These are phyloP conservation scores for Pseudotriccus pelzelni DNA, from an alignment of 2,797 vertebrate genomes.

Conservation along the genomic window DNA sequence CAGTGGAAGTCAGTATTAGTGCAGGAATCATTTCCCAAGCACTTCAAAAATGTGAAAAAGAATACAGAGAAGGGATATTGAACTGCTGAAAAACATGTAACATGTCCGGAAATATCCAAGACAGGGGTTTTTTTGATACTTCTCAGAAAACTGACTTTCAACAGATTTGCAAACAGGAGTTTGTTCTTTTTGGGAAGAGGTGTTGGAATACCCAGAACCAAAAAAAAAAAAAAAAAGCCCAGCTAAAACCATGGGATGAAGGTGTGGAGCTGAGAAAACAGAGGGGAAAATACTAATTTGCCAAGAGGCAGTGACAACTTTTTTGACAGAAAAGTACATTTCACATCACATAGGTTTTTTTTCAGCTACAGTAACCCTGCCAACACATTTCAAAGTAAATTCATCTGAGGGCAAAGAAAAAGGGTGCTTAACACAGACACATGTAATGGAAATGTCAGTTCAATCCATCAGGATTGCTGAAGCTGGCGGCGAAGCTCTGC, in stretches of 20 bases:
- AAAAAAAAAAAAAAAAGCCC: background rate
- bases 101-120: background rate
- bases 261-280: constrained; percentile 27
- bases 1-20: background rate
- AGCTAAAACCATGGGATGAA: constrained; percentile 2
- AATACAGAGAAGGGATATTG: background rate
- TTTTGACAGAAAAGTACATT: constrained; percentile 69
- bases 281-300: constrained; percentile 47
- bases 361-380: constrained; percentile 76
- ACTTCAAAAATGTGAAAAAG: background rate
- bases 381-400: constrained; percentile 82
- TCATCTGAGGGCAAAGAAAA: constrained; percentile 81
- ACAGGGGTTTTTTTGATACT: background rate
- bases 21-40: background rate
- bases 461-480: constrained; percentile 79
- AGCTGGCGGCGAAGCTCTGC: constrained; percentile 54
- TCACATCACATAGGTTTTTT: constrained; percentile 63
- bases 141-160: background rate
- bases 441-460: constrained; percentile 84
- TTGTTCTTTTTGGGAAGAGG: constrained; percentile 12
- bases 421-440: constrained; percentile 78
- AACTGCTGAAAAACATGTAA: background rate
- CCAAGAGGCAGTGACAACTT: constrained; percentile 53
- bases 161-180: constrained; percentile 15
- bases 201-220: background rate